These are phyloP conservation scores for Aphaenogaster rudis DNA, from an alignment of 1,140 invertebrate genomes.

Conservation along the genomic window DNA sequence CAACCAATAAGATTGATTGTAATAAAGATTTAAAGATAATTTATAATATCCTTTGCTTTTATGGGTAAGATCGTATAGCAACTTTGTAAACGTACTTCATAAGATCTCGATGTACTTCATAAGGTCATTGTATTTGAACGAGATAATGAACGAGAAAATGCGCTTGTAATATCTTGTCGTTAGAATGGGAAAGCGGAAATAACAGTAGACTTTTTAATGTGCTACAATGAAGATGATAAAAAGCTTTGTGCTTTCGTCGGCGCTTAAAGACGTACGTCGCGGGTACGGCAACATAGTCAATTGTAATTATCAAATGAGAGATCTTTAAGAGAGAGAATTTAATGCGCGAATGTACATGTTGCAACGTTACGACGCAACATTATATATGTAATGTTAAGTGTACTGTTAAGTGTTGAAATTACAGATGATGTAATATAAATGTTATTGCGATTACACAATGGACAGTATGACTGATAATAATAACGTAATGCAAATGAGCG, in stretches of 20 bases:
- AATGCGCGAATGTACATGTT: neutral
- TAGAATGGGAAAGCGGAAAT: neutral
- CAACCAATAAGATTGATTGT: conserved; percentile 8
- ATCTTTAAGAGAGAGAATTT: neutral
- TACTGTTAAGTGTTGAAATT: conserved; percentile 38
- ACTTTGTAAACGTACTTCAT: conserved; percentile 1
- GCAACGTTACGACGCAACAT: neutral
- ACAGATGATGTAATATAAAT: conserved; percentile 46
- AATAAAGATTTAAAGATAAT: conserved; percentile 19
- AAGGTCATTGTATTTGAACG: neutral
- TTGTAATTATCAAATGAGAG: conserved; percentile 38
- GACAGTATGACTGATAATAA: conserved; percentile 47
- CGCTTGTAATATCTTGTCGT: conserved; percentile 8
- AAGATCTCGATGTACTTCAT: conserved; percentile 6
- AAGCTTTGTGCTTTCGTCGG: conserved; percentile 7
- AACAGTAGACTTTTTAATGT: conserved; percentile 17
- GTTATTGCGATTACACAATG: conserved; percentile 25
- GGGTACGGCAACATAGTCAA: conserved; percentile 35
- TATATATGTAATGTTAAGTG: conserved; percentile 45
- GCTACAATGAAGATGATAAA: neutral
- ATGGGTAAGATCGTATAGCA: neutral
- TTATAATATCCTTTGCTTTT: neutral
- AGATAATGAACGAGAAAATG: neutral
- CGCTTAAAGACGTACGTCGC: conserved; percentile 8
- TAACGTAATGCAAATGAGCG: conserved; percentile 3